Base-by-base conservation (phyloP, 2,888 invertebrate species). In the Cephus sareptanus region DNA sequence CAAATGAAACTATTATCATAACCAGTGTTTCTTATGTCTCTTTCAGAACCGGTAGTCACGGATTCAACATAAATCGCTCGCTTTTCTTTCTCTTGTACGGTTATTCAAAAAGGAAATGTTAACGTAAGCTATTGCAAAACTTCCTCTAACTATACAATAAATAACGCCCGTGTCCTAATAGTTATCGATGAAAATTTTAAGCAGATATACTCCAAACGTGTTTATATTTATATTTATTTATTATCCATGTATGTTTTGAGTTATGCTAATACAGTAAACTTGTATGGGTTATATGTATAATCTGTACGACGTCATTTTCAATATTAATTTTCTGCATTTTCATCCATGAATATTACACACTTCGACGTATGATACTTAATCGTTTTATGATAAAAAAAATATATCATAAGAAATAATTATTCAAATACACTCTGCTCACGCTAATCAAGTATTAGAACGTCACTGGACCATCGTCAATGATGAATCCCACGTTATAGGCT, bases 31-130 rank as follows among this genome's bases (percentile, higher is more conserved):
- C 37, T 74, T 80, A 70, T 2, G 56, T 56, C 9, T 56, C 23
- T 83, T 84, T 15, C 83, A 90, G 90, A 89, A 83, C 83, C 89
- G 69, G 85, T 90, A 81, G 86, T 83, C 35, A 87, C 87, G 76
- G 88, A 86, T 75, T 87, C 86, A n/a, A 84, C 84, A 81, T 86
- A 82, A 84, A 33, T 76, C 56, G 23, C 3, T 34, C 68, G 9
- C 23, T 23, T 56, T 1, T 40, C 40, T 40, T 40, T 40, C 4
- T 40, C 40, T 40, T 40, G 6, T 56, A 56, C 56, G 56, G 23
- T 56, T 56, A 15, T 23, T 56, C 23, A 23, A 6, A 23, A 56
- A 56, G 56, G 56, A 56, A 56, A 56, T 2, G 56, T 56, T 56
- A 23, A 56, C 9, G 56, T 56, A 56, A 56, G 56, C 23, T 56